A percentile compares a stretch with the other conserved stretches of the same genome.
Evolutionary conservation across 2,797 vertebrate genomes (phyloP).

Genomic region (Gobionotothen gibberifrons): DNA sequence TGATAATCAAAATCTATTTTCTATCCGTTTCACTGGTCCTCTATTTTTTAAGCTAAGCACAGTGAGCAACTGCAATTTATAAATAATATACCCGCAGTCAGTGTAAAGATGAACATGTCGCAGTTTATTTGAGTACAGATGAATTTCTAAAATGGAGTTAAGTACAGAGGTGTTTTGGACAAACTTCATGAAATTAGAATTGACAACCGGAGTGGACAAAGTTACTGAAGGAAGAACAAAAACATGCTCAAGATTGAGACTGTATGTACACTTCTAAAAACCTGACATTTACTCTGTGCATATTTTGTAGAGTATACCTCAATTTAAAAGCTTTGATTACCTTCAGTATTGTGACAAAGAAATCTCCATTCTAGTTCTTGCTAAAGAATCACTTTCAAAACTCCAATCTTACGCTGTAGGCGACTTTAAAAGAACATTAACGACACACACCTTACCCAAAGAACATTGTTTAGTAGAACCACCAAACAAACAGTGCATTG

Average conservation of each 20-base stretch:
- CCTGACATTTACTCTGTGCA: conserved; percentile 46
- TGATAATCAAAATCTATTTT: too few relatives aligned
- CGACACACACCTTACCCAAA: conserved; percentile 32
- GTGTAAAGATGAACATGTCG: conserved; percentile 58
- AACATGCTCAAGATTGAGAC: conserved; percentile 64
- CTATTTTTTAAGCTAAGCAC: too few relatives aligned
- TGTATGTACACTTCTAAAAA: conserved; percentile 69
- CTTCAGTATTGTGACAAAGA: conserved; percentile 32
- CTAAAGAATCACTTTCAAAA: conserved; percentile 58
- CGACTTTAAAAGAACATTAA: conserved; percentile 23
- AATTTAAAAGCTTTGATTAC: conserved; percentile 40
- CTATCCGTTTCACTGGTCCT: too few relatives aligned
- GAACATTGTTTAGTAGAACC: conserved; percentile 55
- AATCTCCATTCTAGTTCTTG: conserved; percentile 36
- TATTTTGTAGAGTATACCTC: conserved; percentile 43
- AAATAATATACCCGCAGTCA: conserved; percentile 25
- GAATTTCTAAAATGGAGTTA: conserved; percentile 52
- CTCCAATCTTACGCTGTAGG: conserved; percentile 41
- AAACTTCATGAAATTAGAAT: conserved; percentile 52
- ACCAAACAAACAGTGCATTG: conserved; percentile 59
- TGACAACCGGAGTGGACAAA: conserved; percentile 41
- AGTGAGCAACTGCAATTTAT: too few relatives aligned
- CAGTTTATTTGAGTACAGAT: conserved; percentile 80
- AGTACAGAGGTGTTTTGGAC: conserved; percentile 68
- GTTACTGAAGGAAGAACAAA: conserved; percentile 52